Evolutionary conservation across 2,113 vertebrate species (phyloP).

Genomic region (Donacobius atricapilla): DNA sequence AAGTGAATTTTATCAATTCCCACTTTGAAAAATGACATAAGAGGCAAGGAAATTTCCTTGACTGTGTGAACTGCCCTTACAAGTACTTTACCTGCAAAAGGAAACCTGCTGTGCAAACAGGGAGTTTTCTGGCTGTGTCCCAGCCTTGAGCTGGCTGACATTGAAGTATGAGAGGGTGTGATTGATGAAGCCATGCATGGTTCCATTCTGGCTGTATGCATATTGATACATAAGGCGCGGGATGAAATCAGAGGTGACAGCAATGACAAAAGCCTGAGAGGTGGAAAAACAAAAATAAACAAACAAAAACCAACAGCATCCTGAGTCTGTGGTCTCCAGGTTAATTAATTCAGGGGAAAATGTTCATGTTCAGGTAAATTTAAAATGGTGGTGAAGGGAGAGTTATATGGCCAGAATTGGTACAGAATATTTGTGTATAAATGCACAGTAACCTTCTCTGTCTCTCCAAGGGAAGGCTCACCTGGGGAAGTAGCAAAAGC

Average conservation of each 20-base stretch:
- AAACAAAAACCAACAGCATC: not conserved
- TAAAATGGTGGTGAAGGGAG: not conserved
- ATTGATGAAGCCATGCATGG: constrained; percentile 92
- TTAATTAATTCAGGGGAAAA: not conserved
- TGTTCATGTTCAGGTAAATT: not conserved
- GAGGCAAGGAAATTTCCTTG: not conserved
- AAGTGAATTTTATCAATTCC: not conserved
- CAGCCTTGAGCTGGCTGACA: constrained; percentile 86
- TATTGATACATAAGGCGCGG: constrained; percentile 94
- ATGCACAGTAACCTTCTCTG: not conserved
- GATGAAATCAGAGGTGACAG: constrained; percentile 96
- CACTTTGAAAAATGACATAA: not conserved
- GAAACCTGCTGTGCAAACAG: constrained; percentile 80
- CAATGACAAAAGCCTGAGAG: constrained; percentile 93
- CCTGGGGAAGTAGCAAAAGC: not conserved
- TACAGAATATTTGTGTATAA: not conserved
- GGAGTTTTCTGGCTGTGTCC: constrained; percentile 85
- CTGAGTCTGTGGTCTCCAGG: not conserved
- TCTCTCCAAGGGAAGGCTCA: not conserved
- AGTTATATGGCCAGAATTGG: not conserved
- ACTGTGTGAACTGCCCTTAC: not conserved
- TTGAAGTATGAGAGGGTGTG: constrained; percentile 97
- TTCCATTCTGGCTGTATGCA: constrained; percentile 89
- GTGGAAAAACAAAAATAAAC: not conserved
- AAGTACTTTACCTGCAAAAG: constrained; percentile 87